Conservation (phyloP, 2,888 invertebrate genomes). For the Scaptomyza tumidula region DNA sequence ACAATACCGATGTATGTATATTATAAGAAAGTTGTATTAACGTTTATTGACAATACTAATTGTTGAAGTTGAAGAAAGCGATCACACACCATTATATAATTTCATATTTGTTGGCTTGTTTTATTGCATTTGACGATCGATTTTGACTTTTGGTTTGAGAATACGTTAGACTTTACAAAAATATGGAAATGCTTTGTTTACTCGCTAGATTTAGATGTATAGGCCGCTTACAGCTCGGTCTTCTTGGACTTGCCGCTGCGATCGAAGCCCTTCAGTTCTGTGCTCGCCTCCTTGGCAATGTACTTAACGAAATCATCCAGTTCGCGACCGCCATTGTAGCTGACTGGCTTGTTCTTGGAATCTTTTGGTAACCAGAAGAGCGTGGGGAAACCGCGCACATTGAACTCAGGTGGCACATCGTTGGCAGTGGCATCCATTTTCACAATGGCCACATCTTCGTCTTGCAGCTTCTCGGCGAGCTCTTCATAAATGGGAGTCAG, state of each 20-base stretch:
- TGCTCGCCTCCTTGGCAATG: slow-evolving; percentile 95
- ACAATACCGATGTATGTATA: neutral
- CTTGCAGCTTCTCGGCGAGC: slow-evolving; percentile 93
- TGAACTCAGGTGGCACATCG: slow-evolving; percentile 95
- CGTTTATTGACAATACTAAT: slow-evolving; percentile 55
- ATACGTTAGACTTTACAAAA: slow-evolving; percentile 79
- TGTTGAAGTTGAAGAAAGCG: slow-evolving; percentile 50
- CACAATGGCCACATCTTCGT: slow-evolving; percentile 95
- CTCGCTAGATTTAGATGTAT: slow-evolving; percentile 40
- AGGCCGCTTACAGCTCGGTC: slow-evolving; percentile 79
- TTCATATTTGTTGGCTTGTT: slow-evolving; percentile 63
- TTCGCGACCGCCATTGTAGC: slow-evolving; percentile 97
- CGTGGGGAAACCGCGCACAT: slow-evolving; percentile 99
- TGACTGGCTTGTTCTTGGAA: slow-evolving; percentile 90
- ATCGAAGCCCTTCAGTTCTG: slow-evolving; percentile 94
- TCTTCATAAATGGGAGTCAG: slow-evolving; percentile 97
- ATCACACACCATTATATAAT: slow-evolving; percentile 62
- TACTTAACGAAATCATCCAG: slow-evolving; percentile 97
- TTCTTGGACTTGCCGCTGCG: slow-evolving; percentile 90
- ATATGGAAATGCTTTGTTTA: slow-evolving; percentile 76
- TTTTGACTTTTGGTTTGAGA: slow-evolving; percentile 60
- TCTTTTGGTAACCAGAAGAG: slow-evolving; percentile 97
- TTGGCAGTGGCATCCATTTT: slow-evolving; percentile 99
- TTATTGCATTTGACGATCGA: slow-evolving; percentile 33
- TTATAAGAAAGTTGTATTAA: slow-evolving; percentile 28